Conservation (phyloP, 53 echinoderm and acorn worm species). For the Antedon mediterranea region DNA sequence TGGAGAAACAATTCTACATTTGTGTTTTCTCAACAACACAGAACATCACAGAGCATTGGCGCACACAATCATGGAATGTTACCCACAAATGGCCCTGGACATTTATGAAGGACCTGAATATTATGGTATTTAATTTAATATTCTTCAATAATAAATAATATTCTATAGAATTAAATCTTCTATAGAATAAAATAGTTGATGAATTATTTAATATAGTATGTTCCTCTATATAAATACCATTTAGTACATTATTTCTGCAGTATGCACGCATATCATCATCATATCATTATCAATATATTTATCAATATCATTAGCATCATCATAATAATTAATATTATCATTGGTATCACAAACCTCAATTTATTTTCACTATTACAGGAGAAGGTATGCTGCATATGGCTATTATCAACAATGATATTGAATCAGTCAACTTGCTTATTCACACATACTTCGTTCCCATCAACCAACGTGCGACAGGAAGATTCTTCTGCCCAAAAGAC, state of each 20-base stretch:
- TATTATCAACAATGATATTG: slow-evolving; percentile 68
- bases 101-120: slow-evolving; percentile 76
- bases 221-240: no score
- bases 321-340: background rate
- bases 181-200: no score
- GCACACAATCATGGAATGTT: slow-evolving; percentile 35
- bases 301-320: background rate
- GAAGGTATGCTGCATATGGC: slow-evolving; percentile 74
- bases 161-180: no score
- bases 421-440: slow-evolving; percentile 62
- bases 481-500: slow-evolving; percentile 76
- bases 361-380: no score
- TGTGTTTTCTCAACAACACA: slow-evolving; percentile 81
- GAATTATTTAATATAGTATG: no score
- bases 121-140: slow-evolving; percentile 22
- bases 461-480: slow-evolving; percentile 60
- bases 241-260: no score
- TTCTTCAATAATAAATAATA: background rate
- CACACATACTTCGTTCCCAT: slow-evolving; percentile 37
- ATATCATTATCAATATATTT: no score
- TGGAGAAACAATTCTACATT: slow-evolving; percentile 79
- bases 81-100: slow-evolving; percentile 52
- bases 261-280: no score
- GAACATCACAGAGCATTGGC: slow-evolving; percentile 54
- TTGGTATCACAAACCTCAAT: background rate